Conservation (phyloP, 2,113 vertebrate genomes). For the Sphaerodactylus townsendi region DNA sequence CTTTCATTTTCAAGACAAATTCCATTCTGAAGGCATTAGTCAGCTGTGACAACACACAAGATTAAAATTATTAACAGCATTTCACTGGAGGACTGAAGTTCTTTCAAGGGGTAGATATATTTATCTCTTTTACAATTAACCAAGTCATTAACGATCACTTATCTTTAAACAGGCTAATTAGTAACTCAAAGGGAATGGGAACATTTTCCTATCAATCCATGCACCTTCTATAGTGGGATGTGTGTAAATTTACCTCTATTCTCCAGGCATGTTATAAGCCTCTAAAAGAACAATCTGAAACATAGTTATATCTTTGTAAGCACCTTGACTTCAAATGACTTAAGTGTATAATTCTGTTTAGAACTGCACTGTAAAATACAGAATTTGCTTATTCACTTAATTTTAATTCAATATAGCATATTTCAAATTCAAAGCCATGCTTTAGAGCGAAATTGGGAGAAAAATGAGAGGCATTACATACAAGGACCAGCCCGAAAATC, state of each 20-base stretch:
- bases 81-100: background rate
- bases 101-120: slow-evolving; percentile 7
- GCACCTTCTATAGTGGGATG: too few species aligned
- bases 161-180: background rate
- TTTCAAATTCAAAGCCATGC: background rate
- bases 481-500: background rate
- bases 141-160: background rate
- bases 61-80: background rate
- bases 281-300: too few species aligned
- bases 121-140: slow-evolving; percentile 11
- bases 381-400: too few species aligned
- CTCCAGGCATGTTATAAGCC: too few species aligned
- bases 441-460: background rate
- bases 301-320: too few species aligned
- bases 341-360: too few species aligned
- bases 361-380: background rate
- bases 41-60: background rate
- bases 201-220: too few species aligned
- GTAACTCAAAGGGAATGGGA: background rate
- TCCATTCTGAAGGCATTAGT: background rate
- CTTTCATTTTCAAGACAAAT: background rate
- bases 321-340: too few species aligned
- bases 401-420: too few species aligned
- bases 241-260: too few species aligned
- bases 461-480: too few species aligned